A percentile compares a stretch with the other conserved stretches of the same genome.
Conservation (phyloP, 1,140 invertebrate species). For the Brachystomella parvula region DNA sequence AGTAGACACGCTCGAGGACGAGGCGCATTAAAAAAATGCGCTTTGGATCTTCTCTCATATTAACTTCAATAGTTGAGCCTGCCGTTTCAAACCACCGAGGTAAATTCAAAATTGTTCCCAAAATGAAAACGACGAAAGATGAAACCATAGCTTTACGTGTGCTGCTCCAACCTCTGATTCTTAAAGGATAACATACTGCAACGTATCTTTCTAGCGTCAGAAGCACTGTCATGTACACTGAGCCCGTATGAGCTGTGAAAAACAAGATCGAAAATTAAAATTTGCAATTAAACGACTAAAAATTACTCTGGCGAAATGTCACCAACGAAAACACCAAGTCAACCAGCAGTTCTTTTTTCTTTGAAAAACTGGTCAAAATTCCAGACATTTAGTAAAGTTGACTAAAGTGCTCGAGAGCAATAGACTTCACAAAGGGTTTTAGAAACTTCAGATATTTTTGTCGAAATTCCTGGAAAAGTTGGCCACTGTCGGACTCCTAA, state of each 20-base stretch:
- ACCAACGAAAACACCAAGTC: too few relatives aligned
- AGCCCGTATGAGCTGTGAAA: slow-evolving; percentile 59
- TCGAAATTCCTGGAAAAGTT: too few relatives aligned
- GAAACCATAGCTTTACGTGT: background rate
- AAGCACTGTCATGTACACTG: slow-evolving; percentile 86
- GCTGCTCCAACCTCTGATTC: slow-evolving; percentile 70
- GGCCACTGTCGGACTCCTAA: too few relatives aligned
- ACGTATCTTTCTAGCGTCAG: slow-evolving; percentile 92
- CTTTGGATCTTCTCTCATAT: slow-evolving; percentile 52
- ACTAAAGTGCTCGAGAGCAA: too few relatives aligned
- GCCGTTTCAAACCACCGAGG: background rate
- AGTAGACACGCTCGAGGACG: background rate
- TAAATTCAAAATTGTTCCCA: background rate
- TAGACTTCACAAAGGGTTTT: too few relatives aligned
- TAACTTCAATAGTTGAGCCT: background rate
- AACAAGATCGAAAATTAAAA: too few relatives aligned
- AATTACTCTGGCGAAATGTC: too few relatives aligned
- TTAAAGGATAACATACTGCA: slow-evolving; percentile 87
- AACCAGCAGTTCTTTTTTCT: background rate
- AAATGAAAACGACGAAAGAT: background rate
- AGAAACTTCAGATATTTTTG: too few relatives aligned
- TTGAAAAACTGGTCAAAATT: background rate
- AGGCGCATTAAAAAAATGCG: slow-evolving; percentile 35
- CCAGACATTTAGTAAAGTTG: background rate
- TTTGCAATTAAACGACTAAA: too few relatives aligned